Evolutionary conservation across 2,113 vertebrate species (phyloP).

Genomic region (Poicephalus meyeri): DNA sequence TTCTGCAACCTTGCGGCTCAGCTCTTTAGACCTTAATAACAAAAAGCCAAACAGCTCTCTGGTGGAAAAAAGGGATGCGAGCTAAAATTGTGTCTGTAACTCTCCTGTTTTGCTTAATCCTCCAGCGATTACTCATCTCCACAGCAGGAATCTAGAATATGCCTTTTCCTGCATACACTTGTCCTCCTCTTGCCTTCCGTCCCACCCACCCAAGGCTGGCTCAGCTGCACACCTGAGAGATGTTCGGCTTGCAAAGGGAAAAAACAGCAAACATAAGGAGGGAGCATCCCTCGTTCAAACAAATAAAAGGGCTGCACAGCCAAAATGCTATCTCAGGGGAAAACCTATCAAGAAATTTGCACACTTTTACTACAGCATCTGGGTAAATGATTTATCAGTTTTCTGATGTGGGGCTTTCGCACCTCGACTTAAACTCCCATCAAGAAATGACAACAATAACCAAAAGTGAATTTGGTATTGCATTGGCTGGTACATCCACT

Average conservation of each 20-base stretch:
- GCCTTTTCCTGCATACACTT: conserved; percentile 37
- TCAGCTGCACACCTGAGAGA: conserved; percentile 3
- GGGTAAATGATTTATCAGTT: neutral
- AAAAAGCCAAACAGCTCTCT: neutral
- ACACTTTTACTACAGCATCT: neutral
- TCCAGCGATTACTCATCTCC: neutral
- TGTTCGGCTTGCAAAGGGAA: neutral
- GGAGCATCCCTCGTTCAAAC: neutral
- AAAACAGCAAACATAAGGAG: neutral
- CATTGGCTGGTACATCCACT: neutral
- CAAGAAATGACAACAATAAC: neutral
- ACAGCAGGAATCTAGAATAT: conserved; percentile 38
- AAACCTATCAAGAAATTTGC: neutral
- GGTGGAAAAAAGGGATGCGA: neutral
- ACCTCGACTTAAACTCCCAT: neutral
- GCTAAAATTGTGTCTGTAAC: neutral
- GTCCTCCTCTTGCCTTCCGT: conserved; percentile 34
- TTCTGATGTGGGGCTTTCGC: neutral
- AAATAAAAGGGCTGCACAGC: neutral
- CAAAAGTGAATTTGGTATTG: neutral
- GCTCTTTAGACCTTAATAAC: neutral
- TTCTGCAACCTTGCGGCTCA: neutral
- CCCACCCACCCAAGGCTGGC: neutral
- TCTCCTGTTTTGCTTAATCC: neutral
- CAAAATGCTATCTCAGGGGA: neutral